Conservation (phyloP, 2,797 vertebrate genomes). For the Acropternis orthonyx region DNA sequence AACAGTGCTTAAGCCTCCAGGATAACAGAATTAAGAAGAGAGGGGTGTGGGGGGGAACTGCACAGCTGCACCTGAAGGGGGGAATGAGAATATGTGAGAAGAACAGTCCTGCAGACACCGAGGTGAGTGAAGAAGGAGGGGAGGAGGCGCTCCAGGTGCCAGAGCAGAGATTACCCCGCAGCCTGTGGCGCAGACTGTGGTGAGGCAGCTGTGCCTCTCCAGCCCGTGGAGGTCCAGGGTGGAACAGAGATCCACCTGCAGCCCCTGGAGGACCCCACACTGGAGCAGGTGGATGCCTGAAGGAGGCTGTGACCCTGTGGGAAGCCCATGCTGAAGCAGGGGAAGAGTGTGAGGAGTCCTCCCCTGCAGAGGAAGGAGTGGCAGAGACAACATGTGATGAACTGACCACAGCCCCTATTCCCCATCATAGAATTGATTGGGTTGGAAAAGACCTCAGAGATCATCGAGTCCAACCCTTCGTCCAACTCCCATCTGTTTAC, state of each 20-base stretch:
- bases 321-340: not conserved
- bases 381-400: not conserved
- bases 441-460: too few relatives aligned
- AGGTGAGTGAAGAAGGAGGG: not conserved
- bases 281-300: not conserved
- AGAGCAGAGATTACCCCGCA: not conserved
- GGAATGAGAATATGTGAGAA: not conserved
- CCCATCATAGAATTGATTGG: too few relatives aligned
- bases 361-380: not conserved
- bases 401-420: not conserved
- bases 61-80: not conserved
- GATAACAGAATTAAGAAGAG: not conserved
- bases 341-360: not conserved
- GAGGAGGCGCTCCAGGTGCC: not conserved
- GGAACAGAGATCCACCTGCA: not conserved
- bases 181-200: not conserved
- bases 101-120: not conserved
- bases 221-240: not conserved
- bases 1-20: accelerated
- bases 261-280: too few relatives aligned
- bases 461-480: too few relatives aligned
- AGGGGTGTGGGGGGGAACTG: not conserved
- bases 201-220: not conserved
- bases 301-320: not conserved
- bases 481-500: too few relatives aligned